A percentile compares a stretch with the other conserved stretches of the same genome.
Conservation (phyloP, 2,797 vertebrate species). For the Chelon labrosus region DNA sequence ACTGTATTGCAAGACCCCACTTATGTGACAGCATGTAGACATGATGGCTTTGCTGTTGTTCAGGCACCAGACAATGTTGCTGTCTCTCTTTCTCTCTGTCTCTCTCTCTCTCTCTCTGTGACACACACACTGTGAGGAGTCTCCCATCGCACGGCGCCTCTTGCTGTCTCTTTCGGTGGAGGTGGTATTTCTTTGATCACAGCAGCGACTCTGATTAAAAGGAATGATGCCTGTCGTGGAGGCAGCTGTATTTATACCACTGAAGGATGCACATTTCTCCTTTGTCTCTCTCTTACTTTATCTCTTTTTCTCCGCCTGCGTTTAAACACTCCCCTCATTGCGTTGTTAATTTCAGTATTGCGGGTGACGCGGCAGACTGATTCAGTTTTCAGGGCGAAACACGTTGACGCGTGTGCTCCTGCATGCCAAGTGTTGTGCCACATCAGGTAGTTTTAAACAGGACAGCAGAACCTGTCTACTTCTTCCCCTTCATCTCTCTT, state of each 20-base stretch:
- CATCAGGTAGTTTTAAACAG: slow-evolving; percentile 78
- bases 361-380: slow-evolving; percentile 9
- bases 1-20: slow-evolving; percentile 70
- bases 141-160: slow-evolving; percentile 65
- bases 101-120: too few species aligned
- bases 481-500: slow-evolving; percentile 79
- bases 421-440: slow-evolving; percentile 66
- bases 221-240: slow-evolving; percentile 82
- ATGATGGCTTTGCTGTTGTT: slow-evolving; percentile 71
- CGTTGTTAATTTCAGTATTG: slow-evolving; percentile 27
- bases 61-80: slow-evolving; percentile 69
- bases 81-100: slow-evolving; percentile 27
- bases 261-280: slow-evolving; percentile 58
- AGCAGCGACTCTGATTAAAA: slow-evolving; percentile 81
- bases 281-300: slow-evolving; percentile 4
- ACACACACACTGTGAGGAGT: slow-evolving; percentile 55
- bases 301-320: neutral
- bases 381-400: slow-evolving; percentile 22
- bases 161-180: slow-evolving; percentile 76
- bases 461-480: slow-evolving; percentile 80
- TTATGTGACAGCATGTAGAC: slow-evolving; percentile 80
- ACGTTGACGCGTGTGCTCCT: slow-evolving; percentile 36
- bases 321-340: slow-evolving; percentile 39
- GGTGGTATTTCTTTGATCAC: slow-evolving; percentile 84
- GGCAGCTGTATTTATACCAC: slow-evolving; percentile 73